These are phyloP conservation scores for Serinus canaria DNA, from an alignment of 2,113 vertebrate genomes.

Conservation along the genomic window DNA sequence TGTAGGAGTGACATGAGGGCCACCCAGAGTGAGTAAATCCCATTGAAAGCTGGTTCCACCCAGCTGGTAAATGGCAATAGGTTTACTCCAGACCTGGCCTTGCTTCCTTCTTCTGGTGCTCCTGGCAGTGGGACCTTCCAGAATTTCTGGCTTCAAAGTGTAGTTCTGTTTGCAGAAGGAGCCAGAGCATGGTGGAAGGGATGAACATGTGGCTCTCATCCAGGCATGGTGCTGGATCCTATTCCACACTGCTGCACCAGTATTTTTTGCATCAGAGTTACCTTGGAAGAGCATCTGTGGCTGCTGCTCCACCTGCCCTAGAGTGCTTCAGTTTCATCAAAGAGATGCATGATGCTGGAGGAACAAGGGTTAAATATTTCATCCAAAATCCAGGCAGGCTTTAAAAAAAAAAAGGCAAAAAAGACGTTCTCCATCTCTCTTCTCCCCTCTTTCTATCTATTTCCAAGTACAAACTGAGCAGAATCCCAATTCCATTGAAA, in stretches of 20 bases:
- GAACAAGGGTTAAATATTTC: not conserved
- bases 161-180: not conserved
- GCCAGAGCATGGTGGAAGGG: not conserved
- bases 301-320: not conserved
- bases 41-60: not conserved
- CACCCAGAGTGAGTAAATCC: not conserved
- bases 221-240: not conserved
- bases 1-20: not conserved
- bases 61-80: rapidly evolving
- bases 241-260: not conserved
- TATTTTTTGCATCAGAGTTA: not conserved
- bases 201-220: not conserved
- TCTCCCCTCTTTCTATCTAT: not conserved
- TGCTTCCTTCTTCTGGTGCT: not conserved
- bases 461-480: not conserved
- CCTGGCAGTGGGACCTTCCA: not conserved
- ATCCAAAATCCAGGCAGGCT: not conserved
- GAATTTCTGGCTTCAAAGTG: not conserved
- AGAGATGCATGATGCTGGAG: not conserved
- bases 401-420: not conserved
- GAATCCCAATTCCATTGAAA: not conserved
- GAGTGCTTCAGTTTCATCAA: not conserved
- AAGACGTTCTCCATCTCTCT: not conserved
- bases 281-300: not conserved
- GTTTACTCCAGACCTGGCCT: not conserved